Evolutionary conservation across 1,140 invertebrate genomes (phyloP).

Genomic region (Zophobas morio): DNA sequence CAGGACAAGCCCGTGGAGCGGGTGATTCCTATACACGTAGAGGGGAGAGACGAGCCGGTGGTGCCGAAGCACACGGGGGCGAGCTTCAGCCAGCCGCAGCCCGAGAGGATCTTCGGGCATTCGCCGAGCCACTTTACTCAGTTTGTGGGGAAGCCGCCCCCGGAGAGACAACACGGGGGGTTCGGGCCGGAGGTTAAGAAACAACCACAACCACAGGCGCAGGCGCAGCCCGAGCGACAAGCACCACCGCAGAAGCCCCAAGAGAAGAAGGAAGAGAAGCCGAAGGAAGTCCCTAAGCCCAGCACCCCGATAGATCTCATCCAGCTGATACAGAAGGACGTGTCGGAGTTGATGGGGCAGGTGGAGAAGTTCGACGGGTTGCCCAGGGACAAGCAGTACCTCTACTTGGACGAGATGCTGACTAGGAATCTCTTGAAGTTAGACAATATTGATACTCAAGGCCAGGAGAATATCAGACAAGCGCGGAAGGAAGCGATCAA

Average conservation of each 20-base stretch:
- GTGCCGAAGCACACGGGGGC: conserved; percentile 71
- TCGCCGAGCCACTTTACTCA: conserved; percentile 59
- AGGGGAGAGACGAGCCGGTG: conserved; percentile 84
- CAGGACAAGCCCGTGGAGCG: conserved; percentile 73
- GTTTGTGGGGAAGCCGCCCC: conserved; percentile 53
- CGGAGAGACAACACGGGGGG: conserved; percentile 32
- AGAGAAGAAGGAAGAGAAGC: conserved; percentile 63
- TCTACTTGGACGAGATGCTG: conserved; percentile 95
- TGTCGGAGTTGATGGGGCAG: conserved; percentile 81
- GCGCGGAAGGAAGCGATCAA: conserved; percentile 90
- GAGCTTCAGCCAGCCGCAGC: conserved; percentile 55
- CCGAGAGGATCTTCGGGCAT: conserved; percentile 61
- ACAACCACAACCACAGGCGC: conserved; percentile 53
- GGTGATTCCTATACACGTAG: conserved; percentile 90
- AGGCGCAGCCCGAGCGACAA: conserved; percentile 54
- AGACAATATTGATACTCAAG: conserved; percentile 93
- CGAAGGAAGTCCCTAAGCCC: conserved; percentile 68
- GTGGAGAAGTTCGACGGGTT: conserved; percentile 85
- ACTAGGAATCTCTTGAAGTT: conserved; percentile 92
- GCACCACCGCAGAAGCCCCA: conserved; percentile 64
- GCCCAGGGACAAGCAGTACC: conserved; percentile 86
- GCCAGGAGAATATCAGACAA: conserved; percentile 88
- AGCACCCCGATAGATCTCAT: conserved; percentile 85
- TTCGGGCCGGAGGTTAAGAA: conserved; percentile 35
- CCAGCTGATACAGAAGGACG: conserved; percentile 84